Base-by-base conservation (phyloP, 2,797 vertebrate species). In the Carcharodon carcharias region DNA sequence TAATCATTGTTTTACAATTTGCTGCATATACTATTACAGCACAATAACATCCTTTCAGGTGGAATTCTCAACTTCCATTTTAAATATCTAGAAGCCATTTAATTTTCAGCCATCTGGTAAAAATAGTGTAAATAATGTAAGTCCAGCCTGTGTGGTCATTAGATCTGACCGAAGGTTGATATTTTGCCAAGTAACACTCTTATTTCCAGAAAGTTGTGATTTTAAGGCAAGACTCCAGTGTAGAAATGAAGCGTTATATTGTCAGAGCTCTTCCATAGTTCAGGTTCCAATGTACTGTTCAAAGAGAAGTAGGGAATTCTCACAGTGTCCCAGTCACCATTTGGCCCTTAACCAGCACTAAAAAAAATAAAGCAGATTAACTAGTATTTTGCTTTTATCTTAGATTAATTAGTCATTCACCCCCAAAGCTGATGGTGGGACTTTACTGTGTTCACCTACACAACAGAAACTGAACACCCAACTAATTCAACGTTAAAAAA, bases 121-220 rank as follows among this genome's bases (percentile, higher is more conserved):
- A 45, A 85, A 26, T 21, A 50, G 40, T 50, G 45, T 50, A 50
- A 85, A 85, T 85, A 31, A 56, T 89, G 50, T 89, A 58, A 89
- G 54, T 16, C 14, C 18, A 28, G 96, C 97, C 96, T 95, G 50
- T 63, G 96, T 97, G 96, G 96, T 96, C 96, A 96, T 96, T 96
- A 97, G 96, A 95, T 61, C 96, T 45, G 28, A 82, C 63, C 31
- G 56, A 63, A 96, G 82, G 45, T 50, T 85, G 82, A 50, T 26
- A 21, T 85, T 85, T 85, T 50, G 21, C 45, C 40, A 50, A 85
- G 87, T 35, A 89, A 56, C 54, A 56, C 14, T 89, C 54, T 89
- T 4, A 31, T 89, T 31, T 58, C 35, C 28, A 89, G 87, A 35
- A 58, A 26, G 87, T 58, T 89, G 54, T 50, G 7, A 0, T 58